These are phyloP conservation scores for Todiramphus chloris DNA, from an alignment of 2,113 vertebrate genomes.

Conservation along the genomic window DNA sequence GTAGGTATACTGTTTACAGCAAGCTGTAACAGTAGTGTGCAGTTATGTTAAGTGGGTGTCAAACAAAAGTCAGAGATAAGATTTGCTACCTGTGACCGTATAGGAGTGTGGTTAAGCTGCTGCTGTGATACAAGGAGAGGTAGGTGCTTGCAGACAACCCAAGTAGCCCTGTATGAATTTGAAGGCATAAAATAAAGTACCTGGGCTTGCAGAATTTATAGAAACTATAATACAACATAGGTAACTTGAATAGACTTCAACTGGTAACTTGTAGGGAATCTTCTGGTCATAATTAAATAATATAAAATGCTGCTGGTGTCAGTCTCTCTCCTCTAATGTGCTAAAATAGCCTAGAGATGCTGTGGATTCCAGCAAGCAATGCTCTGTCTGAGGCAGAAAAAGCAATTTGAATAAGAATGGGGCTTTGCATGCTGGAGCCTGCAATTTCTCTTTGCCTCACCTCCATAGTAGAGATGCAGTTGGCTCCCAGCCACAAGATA, in stretches of 20 bases:
- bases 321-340: neutral
- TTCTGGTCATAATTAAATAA: neutral
- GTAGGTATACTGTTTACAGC: neutral
- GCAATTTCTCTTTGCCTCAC: neutral
- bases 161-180: neutral
- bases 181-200: neutral
- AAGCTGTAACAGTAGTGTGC: neutral
- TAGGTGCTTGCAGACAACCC: neutral
- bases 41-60: neutral
- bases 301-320: neutral
- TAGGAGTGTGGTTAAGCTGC: neutral
- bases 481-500: neutral
- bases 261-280: neutral
- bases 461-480: neutral
- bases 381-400: neutral
- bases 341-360: neutral
- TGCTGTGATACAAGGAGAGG: neutral
- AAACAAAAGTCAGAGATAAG: neutral
- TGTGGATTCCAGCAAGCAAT: neutral
- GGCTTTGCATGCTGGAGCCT: slow-evolving; percentile 1
- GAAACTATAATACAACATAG: neutral
- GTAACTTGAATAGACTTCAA: neutral
- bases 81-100: neutral
- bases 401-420: slow-evolving; percentile 24
- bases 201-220: neutral